phyloP scores from a whole-genome alignment of 2,797 vertebrate genomes.

The Arrhamphus sclerolepis region DNA sequence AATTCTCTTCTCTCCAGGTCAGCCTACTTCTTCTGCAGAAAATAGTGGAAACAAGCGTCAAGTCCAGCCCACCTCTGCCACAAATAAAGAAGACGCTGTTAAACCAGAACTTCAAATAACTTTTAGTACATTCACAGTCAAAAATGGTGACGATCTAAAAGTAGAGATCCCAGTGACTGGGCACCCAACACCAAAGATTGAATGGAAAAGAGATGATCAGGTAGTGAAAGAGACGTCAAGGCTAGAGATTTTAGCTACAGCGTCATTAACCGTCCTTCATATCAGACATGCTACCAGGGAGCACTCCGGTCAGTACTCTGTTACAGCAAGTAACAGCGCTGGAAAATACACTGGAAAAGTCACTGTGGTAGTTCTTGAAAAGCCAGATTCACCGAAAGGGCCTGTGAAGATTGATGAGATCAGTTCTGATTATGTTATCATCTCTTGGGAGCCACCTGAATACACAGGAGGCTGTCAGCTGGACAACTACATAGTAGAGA shows the following conservation, averaged over 20 bases:
- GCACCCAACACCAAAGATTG: constrained; percentile 84
- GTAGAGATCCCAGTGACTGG: constrained; percentile 89
- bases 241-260: constrained; percentile 84
- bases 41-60: constrained; percentile 13
- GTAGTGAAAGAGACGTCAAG: constrained; percentile 91
- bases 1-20: constrained; percentile 33
- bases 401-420: constrained; percentile 90
- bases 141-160: constrained; percentile 89
- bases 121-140: constrained; percentile 88
- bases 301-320: constrained; percentile 87
- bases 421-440: constrained; percentile 86
- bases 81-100: constrained; percentile 87
- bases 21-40: constrained; percentile 18
- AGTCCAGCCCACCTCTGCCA: constrained; percentile 9
- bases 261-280: constrained; percentile 83
- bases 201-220: constrained; percentile 88
- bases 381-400: constrained; percentile 88
- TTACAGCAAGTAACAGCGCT: constrained; percentile 87
- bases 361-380: constrained; percentile 89
- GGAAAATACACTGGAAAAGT: constrained; percentile 84
- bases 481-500: constrained; percentile 94
- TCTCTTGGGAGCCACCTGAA: constrained; percentile 91
- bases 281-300: constrained; percentile 91
- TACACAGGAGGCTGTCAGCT: constrained; percentile 94
- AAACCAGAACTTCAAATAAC: constrained; percentile 88